These are phyloP conservation scores for Doris montereyensis DNA, from an alignment of 2,888 invertebrate genomes.

Conservation along the genomic window DNA sequence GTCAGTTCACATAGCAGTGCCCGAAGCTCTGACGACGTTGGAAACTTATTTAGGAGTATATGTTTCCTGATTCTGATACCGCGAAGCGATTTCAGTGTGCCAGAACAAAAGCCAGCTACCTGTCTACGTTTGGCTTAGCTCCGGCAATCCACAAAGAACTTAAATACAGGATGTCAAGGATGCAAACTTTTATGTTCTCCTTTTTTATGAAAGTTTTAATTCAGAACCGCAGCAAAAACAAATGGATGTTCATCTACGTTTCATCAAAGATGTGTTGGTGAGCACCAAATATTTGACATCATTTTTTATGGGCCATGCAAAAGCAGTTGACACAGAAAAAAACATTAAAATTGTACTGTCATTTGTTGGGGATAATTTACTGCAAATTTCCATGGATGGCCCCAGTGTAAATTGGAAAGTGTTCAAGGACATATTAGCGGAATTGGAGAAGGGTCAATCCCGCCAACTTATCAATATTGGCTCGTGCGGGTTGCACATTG, in stretches of 20 bases:
- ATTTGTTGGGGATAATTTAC: background rate
- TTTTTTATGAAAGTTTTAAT: slow-evolving; percentile 48
- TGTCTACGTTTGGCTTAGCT: background rate
- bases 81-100: background rate
- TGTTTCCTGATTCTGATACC: background rate
- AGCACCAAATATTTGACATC: slow-evolving; percentile 42
- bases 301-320: slow-evolving; percentile 45
- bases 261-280: slow-evolving; percentile 41
- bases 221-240: slow-evolving; percentile 48
- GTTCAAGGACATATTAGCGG: background rate
- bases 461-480: background rate
- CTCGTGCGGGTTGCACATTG: background rate
- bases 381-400: slow-evolving; percentile 25
- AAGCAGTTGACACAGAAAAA: slow-evolving; percentile 33
- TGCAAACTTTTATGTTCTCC: slow-evolving; percentile 41
- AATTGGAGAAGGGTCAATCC: slow-evolving; percentile 26
- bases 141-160: slow-evolving; percentile 4
- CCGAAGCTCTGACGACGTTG: background rate
- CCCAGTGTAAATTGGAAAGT: slow-evolving; percentile 23
- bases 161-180: background rate
- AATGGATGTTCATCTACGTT: slow-evolving; percentile 47
- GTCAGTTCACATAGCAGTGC: background rate
- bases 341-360: background rate
- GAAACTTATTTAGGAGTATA: background rate
- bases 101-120: slow-evolving; percentile 1